Base-by-base conservation (phyloP, 1,140 invertebrate species). In the Eubasilissa regina region DNA sequence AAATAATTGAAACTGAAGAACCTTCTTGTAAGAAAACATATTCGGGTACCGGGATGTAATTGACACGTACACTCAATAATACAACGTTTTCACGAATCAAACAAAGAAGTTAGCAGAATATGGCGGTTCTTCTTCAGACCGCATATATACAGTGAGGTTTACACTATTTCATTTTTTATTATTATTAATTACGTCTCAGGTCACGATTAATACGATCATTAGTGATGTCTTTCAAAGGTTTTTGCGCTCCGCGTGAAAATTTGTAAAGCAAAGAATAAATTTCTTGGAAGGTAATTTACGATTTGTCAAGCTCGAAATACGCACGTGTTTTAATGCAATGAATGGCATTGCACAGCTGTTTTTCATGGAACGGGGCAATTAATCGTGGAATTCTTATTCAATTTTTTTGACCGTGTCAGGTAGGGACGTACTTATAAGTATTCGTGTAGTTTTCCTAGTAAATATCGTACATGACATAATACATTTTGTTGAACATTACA, bases 221-320 rank as follows among this genome's bases (percentile, higher is more conserved):
- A 17, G 53, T 56, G 53, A 56, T 56, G 53, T 56, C 53, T 15
- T 56, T 58, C 55, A 58, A 58, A 58, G 55, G 55, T 58, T 58
- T 58, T 58, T 56, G 12, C 17, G 51, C 51, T 53, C 13, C 15
- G 4, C 15, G 4, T 56, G 25, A 35, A 35, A 35, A 19, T 9
- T 58, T 58, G 15, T 58, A 21, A 58, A 21, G 17, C 17, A 21
- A 58, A 15, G 17, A 21, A 19, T 58, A 58, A 58, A 58, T 58
- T 58, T 19, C 21, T 21, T 58, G 55, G 17, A 11, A 21, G 55
- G 55, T 12, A 58, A 58, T 58, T 58, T 19, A 21, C 21, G 21
- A 58, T 58, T 58, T 58, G 55, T 58, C 55, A 58, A 13, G 55
- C 55, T 58, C 21, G 17, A 58, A 19, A 19, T 58, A 58, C 21